Base-by-base conservation (phyloP, 2,888 invertebrate genomes). In the Scaptomyza reducta region DNA sequence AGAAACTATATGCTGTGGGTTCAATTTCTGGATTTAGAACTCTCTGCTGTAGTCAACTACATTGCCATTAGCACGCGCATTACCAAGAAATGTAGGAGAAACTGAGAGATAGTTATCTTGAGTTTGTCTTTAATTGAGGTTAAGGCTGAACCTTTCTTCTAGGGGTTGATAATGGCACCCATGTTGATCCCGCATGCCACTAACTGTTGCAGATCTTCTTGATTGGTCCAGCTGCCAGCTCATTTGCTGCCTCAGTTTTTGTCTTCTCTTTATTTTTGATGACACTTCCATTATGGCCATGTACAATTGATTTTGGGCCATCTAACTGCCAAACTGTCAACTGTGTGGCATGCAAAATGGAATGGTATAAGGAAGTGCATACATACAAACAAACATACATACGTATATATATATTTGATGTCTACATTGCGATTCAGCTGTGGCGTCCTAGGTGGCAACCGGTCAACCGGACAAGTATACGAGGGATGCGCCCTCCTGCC, bases 261-360 rank as follows among this genome's bases (percentile, higher is more conserved):
- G 14, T 46, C 16, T 46, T 33, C 31, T 6, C 16, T 45, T 18
- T 46, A 40, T 50, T 29, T 44, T 38, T 44, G 80, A 73, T 80
- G 80, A 79, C 79, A 79, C 53, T 51, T 57, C 61, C 63, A 70
- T 70, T 78, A 83, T 84, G 73, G 75, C 78, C 85, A 71, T 78
- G 66, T 64, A 84, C 78, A 84, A 80, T 80, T 80, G 85, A 83
- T 84, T 79, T 82, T 51, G 61, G 68, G 40, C 61, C 73, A 71
- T 60, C 45, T 46, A 57, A 69, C 53, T 51, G 67, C 67, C 58
- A 31, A 42, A 35, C 58, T 68, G 62, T 51, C 71, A 38, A 60
- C 50, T 58, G 49, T 74, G 50, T 25, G 27, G 57, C 50, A 61
- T 40, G 66, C 59, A 80, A 80, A 80, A 63, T 73, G 70, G 61